Evolutionary conservation across 2,113 vertebrate species (phyloP).

Genomic region (Platichthys flesus): DNA sequence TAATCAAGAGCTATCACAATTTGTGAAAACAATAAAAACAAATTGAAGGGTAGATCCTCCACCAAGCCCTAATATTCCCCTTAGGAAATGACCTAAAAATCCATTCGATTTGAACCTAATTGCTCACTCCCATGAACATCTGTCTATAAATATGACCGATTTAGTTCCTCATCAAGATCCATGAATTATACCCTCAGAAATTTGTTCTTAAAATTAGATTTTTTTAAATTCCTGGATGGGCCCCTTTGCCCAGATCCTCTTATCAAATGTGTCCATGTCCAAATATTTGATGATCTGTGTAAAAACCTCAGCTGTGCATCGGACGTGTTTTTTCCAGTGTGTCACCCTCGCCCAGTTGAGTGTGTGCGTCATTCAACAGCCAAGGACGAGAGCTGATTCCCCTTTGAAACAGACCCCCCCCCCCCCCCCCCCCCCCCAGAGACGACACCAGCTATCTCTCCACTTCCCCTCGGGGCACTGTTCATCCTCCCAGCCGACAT

Average conservation of each 20-base stretch:
- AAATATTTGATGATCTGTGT: constrained; percentile 11
- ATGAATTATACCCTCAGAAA: too few species aligned
- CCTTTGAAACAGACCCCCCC: constrained; percentile 59
- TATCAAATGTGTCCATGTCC: background rate
- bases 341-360: constrained; percentile 3
- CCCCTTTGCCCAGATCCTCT: background rate
- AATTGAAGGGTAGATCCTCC: too few species aligned
- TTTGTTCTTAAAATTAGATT: too few species aligned
- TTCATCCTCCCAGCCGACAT: constrained; percentile 64
- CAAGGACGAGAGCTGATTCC: constrained; percentile 45
- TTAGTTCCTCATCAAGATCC: too few species aligned
- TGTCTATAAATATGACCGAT: too few species aligned
- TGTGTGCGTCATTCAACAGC: constrained; percentile 18
- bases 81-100: too few species aligned
- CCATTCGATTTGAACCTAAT: too few species aligned
- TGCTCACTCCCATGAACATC: too few species aligned
- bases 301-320: constrained; percentile 14
- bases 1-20: background rate
- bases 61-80: too few species aligned
- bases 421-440: constrained; percentile 41
- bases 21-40: too few species aligned
- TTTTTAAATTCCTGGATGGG: too few species aligned
- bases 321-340: constrained; percentile 16
- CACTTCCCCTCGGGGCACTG: constrained; percentile 52
- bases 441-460: constrained; percentile 35